Evolutionary conservation across 2,888 invertebrate species (phyloP).

Genomic region (Magallana nippona): DNA sequence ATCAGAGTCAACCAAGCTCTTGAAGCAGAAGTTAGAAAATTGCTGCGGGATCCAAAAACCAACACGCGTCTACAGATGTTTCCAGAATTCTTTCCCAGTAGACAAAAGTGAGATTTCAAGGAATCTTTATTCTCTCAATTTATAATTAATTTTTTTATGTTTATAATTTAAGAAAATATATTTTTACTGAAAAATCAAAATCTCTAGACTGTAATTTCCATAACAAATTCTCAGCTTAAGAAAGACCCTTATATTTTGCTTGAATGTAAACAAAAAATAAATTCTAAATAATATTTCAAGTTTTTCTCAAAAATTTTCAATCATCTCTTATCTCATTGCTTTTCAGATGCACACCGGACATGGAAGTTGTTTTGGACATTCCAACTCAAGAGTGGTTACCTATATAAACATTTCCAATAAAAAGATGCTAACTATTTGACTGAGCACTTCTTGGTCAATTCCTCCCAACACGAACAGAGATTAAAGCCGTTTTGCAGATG

Average conservation of each 20-base stretch:
- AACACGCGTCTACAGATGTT: conserved; percentile 77
- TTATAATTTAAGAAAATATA: too few relatives aligned
- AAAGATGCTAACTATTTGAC: not conserved
- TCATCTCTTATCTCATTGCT: not conserved
- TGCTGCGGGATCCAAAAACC: conserved; percentile 73
- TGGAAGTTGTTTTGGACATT: conserved; percentile 78
- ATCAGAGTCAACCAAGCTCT: conserved; percentile 62
- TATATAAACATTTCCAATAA: conserved; percentile 55
- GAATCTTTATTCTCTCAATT: not conserved
- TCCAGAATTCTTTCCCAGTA: conserved; percentile 75
- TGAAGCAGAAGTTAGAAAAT: conserved; percentile 63
- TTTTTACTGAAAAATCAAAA: not conserved
- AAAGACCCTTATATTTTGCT: not conserved
- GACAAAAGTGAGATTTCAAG: conserved; percentile 71
- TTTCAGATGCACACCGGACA: conserved; percentile 78
- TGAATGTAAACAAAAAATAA: too few relatives aligned
- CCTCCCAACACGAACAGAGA: too few relatives aligned
- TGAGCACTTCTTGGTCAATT: not conserved
- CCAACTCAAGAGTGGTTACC: conserved; percentile 77
- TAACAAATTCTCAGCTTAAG: not conserved
- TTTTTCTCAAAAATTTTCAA: not conserved
- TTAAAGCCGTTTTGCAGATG: too few relatives aligned
- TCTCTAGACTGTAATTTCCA: not conserved
- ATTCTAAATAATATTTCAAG: too few relatives aligned
- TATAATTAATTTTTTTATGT: too few relatives aligned